Percentiles rank a stretch among this genome's conserved stretches.
Evolutionary conservation across 2,888 invertebrate species (phyloP).

Genomic region (Actias luna): DNA sequence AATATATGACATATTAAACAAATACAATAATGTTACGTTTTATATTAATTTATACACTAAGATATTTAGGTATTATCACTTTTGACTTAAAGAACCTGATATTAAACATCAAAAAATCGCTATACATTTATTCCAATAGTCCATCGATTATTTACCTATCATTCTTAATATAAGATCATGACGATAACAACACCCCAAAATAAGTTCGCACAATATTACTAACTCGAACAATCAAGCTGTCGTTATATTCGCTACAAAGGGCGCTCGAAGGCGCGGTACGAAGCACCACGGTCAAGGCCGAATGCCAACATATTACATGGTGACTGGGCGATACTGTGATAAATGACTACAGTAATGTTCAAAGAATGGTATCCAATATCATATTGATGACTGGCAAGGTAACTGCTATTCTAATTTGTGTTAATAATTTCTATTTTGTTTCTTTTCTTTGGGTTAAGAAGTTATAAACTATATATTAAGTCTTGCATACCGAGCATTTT

Average conservation of each 20-base stretch:
- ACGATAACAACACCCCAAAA: neutral
- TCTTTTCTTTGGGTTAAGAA: neutral
- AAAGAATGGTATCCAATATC: neutral
- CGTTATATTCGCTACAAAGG: conserved; percentile 30
- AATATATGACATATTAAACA: too few species aligned
- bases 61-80: too few species aligned
- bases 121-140: too few species aligned
- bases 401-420: neutral
- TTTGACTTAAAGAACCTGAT: too few species aligned
- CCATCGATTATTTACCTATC: too few species aligned
- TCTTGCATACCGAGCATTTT: too few species aligned
- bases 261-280: conserved; percentile 26
- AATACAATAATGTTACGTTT: too few species aligned
- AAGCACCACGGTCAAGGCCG: conserved; percentile 26
- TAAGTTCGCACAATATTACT: neutral
- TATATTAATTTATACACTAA: too few species aligned
- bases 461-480: too few species aligned
- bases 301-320: conserved; percentile 24
- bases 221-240: conserved; percentile 33
- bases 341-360: conserved; percentile 6
- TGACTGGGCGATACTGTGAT: conserved; percentile 24
- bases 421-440: neutral
- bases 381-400: conserved; percentile 2
- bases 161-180: neutral
- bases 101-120: too few species aligned